Conservation (phyloP, 2,888 invertebrate species). For the Amphipyra berbera region DNA sequence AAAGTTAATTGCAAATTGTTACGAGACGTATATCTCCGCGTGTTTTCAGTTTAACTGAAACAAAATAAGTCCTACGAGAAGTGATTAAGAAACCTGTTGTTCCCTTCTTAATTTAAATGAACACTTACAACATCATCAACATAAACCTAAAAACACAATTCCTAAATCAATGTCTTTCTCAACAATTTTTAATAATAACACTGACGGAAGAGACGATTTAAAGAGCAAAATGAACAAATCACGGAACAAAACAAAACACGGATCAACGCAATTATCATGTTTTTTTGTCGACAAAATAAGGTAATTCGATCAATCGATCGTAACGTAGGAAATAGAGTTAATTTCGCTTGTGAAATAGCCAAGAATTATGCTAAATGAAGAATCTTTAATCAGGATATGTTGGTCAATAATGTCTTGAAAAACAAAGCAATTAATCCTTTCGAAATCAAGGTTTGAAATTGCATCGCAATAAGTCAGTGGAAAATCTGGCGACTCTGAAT, state of each 20-base stretch:
- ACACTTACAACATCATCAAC: neutral
- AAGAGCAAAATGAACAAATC: constrained; percentile 44
- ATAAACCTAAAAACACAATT: constrained; percentile 9
- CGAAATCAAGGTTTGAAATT: constrained; percentile 1
- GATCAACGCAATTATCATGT: constrained; percentile 59
- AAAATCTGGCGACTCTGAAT: neutral
- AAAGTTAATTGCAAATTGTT: neutral
- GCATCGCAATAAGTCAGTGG: neutral
- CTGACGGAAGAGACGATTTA: constrained; percentile 32
- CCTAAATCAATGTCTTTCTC: constrained; percentile 5
- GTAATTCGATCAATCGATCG: constrained; percentile 57
- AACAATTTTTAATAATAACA: constrained; percentile 20
- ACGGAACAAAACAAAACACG: constrained; percentile 46
- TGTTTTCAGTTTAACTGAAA: neutral
- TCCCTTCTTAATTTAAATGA: neutral
- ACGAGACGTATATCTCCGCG: neutral
- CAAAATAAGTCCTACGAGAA: neutral
- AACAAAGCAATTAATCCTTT: constrained; percentile 1
- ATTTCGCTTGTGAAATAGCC: constrained; percentile 51
- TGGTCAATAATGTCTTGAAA: constrained; percentile 4
- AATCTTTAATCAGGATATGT: constrained; percentile 21
- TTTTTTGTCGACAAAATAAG: constrained; percentile 57
- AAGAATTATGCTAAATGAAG: constrained; percentile 20
- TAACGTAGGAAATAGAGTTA: constrained; percentile 55
- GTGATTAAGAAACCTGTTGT: too few relatives aligned